Evolutionary conservation across 2,113 vertebrate genomes (phyloP).

Genomic region (Nothoprocta perdicaria): DNA sequence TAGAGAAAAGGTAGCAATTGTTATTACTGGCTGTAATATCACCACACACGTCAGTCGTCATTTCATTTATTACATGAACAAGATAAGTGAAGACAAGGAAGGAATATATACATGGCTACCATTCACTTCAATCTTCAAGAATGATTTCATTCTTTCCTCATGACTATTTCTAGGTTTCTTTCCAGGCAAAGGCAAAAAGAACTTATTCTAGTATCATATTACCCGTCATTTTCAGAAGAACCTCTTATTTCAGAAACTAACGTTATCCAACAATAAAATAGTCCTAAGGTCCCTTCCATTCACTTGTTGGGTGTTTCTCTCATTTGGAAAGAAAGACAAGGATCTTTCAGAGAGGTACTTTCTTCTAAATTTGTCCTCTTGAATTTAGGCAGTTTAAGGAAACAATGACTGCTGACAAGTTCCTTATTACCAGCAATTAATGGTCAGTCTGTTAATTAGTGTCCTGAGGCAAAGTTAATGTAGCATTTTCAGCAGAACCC

Average conservation of each 20-base stretch:
- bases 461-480: conserved; percentile 74
- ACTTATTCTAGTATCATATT: background rate
- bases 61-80: conserved; percentile 25
- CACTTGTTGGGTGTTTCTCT: conserved; percentile 15
- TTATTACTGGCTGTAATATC: conserved; percentile 26
- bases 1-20: background rate
- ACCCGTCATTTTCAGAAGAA: background rate
- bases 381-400: conserved; percentile 68
- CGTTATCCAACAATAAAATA: background rate
- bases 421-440: conserved; percentile 75
- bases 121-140: background rate
- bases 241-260: background rate
- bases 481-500: conserved; percentile 60
- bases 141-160: conserved; percentile 35
- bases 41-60: background rate
- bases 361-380: conserved; percentile 51
- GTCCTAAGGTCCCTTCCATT: conserved; percentile 7
- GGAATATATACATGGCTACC: background rate
- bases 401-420: conserved; percentile 70
- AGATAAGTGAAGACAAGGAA: conserved; percentile 33
- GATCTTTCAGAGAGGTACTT: conserved; percentile 50
- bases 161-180: conserved; percentile 37
- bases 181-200: conserved; percentile 17
- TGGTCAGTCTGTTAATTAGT: conserved; percentile 78
- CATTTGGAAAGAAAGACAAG: conserved; percentile 14